phyloP scores from a whole-genome alignment of 2,888 invertebrate species.

The Thera britannica region DNA sequence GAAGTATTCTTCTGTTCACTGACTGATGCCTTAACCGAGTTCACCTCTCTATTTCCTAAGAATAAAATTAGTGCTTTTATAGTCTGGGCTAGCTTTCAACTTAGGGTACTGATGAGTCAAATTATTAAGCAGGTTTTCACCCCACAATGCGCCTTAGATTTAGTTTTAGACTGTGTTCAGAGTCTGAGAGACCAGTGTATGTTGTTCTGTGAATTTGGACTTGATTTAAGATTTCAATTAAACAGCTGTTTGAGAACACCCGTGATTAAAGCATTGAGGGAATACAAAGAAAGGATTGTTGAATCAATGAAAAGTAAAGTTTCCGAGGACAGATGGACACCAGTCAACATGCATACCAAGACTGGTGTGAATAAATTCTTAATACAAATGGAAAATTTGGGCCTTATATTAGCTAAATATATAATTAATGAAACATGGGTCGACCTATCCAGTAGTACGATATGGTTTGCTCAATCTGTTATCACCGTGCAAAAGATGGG shows the following conservation, averaged over 20 bases:
- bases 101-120: constrained; percentile 91
- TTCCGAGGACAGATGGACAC: constrained; percentile 94
- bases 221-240: constrained; percentile 96
- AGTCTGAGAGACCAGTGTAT: constrained; percentile 90
- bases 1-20: constrained; percentile 94
- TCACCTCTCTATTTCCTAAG: constrained; percentile 90
- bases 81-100: constrained; percentile 95
- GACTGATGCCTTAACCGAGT: constrained; percentile 87
- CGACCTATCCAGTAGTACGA: constrained; percentile 91
- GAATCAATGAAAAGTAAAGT: constrained; percentile 92
- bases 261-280: constrained; percentile 89
- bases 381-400: constrained; percentile 88
- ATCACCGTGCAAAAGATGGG: constrained; percentile 91
- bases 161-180: constrained; percentile 93
- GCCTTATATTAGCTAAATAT: constrained; percentile 87
- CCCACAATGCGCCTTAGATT: constrained; percentile 93
- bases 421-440: constrained; percentile 88
- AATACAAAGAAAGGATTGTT: constrained; percentile 91
- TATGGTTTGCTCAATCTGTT: constrained; percentile 91
- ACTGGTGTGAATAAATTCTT: constrained; percentile 88
- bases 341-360: constrained; percentile 91
- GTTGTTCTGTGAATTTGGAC: constrained; percentile 87
- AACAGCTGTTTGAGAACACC: constrained; percentile 93
- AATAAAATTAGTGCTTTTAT: constrained; percentile 88
- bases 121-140: constrained; percentile 95